Evolutionary conservation across 2,113 vertebrate species (phyloP).

Genomic region (Phalacrocorax aristotelis): DNA sequence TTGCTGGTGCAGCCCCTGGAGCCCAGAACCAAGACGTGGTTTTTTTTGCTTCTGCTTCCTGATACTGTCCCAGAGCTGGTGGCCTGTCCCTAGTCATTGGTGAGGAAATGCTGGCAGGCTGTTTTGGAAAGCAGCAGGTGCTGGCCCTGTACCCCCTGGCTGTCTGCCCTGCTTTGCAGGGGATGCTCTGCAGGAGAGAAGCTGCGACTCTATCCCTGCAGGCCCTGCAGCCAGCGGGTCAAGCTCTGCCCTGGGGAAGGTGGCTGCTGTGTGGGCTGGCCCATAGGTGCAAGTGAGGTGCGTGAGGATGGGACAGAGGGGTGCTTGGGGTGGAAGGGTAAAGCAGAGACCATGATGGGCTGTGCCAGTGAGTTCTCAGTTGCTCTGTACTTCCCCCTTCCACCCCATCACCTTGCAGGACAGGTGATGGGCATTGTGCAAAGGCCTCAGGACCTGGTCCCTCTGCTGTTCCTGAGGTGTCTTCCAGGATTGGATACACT

Average conservation of each 20-base stretch:
- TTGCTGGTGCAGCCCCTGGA: not conserved
- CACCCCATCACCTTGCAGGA: not conserved
- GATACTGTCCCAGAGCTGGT: not conserved
- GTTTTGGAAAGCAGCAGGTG: not conserved
- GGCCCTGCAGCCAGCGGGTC: not conserved
- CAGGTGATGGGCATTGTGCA: fast-evolving
- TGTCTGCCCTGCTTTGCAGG: not conserved
- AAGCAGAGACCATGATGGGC: not conserved
- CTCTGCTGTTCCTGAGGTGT: not conserved
- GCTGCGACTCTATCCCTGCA: not conserved
- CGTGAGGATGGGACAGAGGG: not conserved
- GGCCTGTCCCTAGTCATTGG: not conserved
- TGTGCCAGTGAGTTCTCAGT: not conserved
- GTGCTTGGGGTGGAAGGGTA: not conserved
- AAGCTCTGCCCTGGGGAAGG: not conserved
- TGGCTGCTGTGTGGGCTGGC: not conserved
- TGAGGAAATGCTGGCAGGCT: not conserved
- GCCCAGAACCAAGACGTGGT: not conserved
- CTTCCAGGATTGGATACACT: not conserved
- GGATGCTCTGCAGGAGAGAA: not conserved
- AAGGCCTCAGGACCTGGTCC: not conserved
- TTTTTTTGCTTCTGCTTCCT: not conserved
- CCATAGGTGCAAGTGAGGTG: not conserved
- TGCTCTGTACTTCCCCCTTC: not conserved
- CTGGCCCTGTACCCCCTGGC: not conserved